Evolutionary conservation across 1,140 invertebrate species (phyloP).

Genomic region (Drosophila murphyi): DNA sequence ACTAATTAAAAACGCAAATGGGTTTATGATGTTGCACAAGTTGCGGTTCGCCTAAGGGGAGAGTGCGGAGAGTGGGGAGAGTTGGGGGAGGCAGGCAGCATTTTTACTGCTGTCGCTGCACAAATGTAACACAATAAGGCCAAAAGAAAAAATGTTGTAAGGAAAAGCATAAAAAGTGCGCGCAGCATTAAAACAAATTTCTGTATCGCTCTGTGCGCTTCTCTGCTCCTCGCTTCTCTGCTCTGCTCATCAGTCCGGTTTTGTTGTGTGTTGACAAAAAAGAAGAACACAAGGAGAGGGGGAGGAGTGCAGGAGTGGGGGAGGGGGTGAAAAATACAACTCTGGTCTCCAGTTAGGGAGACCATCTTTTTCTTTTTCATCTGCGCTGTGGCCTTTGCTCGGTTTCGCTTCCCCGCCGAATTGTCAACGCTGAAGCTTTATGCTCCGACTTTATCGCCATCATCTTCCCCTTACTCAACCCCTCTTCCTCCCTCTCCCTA

Average conservation of each 20-base stretch:
- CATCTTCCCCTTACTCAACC: slow-evolving; percentile 14
- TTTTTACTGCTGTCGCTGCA: slow-evolving; percentile 78
- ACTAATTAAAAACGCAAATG: slow-evolving; percentile 83
- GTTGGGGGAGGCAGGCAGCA: slow-evolving; percentile 7
- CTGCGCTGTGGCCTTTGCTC: not conserved
- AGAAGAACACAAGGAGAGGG: not conserved
- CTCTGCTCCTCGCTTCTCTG: not conserved
- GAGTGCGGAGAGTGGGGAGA: not conserved
- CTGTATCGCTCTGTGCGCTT: slow-evolving; percentile 39
- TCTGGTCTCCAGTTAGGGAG: slow-evolving; percentile 43
- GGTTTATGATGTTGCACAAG: slow-evolving; percentile 82
- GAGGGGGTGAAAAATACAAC: slow-evolving; percentile 58
- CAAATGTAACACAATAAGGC: slow-evolving; percentile 62
- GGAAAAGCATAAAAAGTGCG: slow-evolving; percentile 73
- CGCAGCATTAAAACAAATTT: slow-evolving; percentile 77
- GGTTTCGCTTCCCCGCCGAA: slow-evolving; percentile 13
- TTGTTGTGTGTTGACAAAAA: slow-evolving; percentile 38
- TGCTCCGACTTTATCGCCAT: slow-evolving; percentile 66
- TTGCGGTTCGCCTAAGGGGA: slow-evolving; percentile 58
- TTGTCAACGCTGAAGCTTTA: slow-evolving; percentile 42
- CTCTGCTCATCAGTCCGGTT: not conserved
- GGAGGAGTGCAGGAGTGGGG: too few species aligned
- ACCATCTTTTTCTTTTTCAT: slow-evolving; percentile 7
- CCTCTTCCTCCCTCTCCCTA: not conserved
- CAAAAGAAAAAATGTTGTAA: slow-evolving; percentile 59